Base-by-base conservation (phyloP, 2,797 vertebrate genomes). In the Botia almorhae region DNA sequence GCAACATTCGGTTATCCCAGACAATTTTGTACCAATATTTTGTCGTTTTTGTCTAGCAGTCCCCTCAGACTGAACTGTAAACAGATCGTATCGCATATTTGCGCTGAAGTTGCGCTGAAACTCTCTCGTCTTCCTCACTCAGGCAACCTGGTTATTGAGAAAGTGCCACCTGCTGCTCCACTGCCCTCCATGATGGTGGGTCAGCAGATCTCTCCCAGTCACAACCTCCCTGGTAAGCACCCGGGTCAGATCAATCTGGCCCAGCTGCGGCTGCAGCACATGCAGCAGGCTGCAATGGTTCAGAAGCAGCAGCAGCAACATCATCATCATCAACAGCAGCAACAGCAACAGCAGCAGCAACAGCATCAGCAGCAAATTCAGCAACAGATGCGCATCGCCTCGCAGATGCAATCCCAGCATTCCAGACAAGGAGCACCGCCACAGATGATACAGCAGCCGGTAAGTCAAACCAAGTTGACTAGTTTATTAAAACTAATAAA, bases 61-160 rank as follows among this genome's bases (percentile, higher is more conserved):
- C 8, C 8, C 46, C 10, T 56, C 6, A 56, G 29, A 7, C 12
- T 21, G 6, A n/a, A 0, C 2, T 21, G 8, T 55, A 51, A 67
- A 64, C 2, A 13, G 16, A 7, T 11, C 0, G 19, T 13, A 2
- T n/a, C 16, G 65, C 10, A 11, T 46, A 17, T 75, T 70, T 60
- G 10, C 19, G 2, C 46, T 50, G 46, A 12, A 11, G 10, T 13
- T 2, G 1, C 13, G 29, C 7, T 78, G 5, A 19, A 19, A 1
- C 17, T 3, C 2, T n/a, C 3, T 69, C 3, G 13, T 19, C 4
- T 65, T 48, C 39, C 50, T 61, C 19, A 48, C 53, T 1, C 53
- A 99, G 98, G 98, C 90, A 99, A 97, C 90, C 93, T 99, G 87
- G 96, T 99, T 64, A 95, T 98, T 87, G 98, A 99, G 92, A 99